Evolutionary conservation across 2,113 vertebrate genomes (phyloP).

Genomic region (Hypomesus transpacificus): DNA sequence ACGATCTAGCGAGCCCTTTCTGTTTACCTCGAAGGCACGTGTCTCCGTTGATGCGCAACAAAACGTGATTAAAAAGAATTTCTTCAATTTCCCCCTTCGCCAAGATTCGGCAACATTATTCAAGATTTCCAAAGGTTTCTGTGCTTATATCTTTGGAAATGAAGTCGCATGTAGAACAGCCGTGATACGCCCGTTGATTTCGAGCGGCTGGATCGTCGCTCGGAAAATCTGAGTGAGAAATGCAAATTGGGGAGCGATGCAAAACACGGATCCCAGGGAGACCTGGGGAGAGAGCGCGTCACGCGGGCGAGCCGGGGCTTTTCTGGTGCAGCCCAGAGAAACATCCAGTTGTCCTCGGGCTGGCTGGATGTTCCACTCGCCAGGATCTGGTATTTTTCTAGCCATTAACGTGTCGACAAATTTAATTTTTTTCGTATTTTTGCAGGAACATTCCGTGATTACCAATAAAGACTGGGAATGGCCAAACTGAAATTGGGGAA

Average conservation of each 20-base stretch:
- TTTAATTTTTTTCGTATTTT: neutral
- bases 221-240: constrained; percentile 68
- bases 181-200: constrained; percentile 52
- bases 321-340: constrained; percentile 52
- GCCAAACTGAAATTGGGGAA: no score
- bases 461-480: neutral
- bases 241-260: constrained; percentile 70
- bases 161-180: constrained; percentile 47
- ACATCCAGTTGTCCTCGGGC: constrained; percentile 38
- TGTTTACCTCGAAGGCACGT: constrained; percentile 68
- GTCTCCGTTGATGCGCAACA: constrained; percentile 52
- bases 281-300: constrained; percentile 50
- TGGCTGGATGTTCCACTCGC: constrained; percentile 35
- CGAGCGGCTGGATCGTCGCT: constrained; percentile 55
- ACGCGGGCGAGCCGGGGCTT: constrained; percentile 20
- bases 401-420: constrained; percentile 2
- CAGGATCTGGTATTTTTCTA: constrained; percentile 17
- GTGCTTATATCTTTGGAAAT: constrained; percentile 50
- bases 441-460: neutral
- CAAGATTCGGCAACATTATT: constrained; percentile 57
- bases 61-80: constrained; percentile 44
- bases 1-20: constrained; percentile 45
- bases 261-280: constrained; percentile 67
- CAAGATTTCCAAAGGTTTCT: constrained; percentile 34
- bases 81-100: constrained; percentile 44